Conservation (phyloP, 2,888 invertebrate genomes). For the Cataglyphis albicans region DNA sequence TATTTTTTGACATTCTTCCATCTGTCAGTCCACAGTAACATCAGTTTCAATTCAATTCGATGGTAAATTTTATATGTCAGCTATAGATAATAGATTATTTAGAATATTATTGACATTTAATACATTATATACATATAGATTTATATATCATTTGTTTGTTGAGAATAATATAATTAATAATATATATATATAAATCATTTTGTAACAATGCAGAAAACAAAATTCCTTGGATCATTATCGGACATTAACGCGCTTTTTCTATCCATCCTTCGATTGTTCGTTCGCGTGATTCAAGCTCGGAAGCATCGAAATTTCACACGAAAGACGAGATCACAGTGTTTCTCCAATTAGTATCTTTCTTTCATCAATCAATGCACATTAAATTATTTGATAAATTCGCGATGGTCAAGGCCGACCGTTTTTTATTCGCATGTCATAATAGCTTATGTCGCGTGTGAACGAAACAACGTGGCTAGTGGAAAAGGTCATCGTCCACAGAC, state of each 20-base stretch:
- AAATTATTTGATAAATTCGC: slow-evolving; percentile 20
- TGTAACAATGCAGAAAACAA: not conserved
- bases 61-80: not conserved
- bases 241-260: not conserved
- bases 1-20: slow-evolving; percentile 30
- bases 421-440: not conserved
- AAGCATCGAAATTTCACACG: slow-evolving; percentile 44
- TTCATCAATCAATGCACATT: not conserved
- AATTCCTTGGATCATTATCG: not conserved
- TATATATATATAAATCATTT: not conserved
- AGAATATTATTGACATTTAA: not conserved
- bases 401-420: slow-evolving; percentile 42
- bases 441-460: not conserved
- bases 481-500: slow-evolving; percentile 11
- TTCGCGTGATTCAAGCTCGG: slow-evolving; percentile 39
- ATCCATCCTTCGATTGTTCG: not conserved
- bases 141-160: not conserved
- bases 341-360: slow-evolving; percentile 39
- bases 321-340: slow-evolving; percentile 52
- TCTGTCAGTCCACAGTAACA: not conserved
- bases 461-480: slow-evolving; percentile 4
- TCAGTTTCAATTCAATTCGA: slow-evolving; percentile 17
- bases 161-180: not conserved
- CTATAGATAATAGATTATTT: not conserved
- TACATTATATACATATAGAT: not conserved